phyloP scores from a whole-genome alignment of 2,888 invertebrate species.

The Carpatolechia fugitivella region DNA sequence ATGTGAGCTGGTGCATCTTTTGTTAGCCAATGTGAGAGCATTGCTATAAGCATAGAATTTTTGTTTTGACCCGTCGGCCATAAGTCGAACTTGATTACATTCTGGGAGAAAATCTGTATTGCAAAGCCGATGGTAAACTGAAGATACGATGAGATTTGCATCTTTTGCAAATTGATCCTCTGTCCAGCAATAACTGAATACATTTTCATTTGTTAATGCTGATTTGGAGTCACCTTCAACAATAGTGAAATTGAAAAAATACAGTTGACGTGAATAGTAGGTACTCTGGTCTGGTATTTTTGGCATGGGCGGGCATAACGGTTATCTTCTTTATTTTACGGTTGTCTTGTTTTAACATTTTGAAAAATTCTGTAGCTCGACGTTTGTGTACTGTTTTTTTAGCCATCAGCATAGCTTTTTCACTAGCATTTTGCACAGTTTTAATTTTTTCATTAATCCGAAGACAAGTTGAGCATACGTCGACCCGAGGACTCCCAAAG shows the following conservation, averaged over 20 bases:
- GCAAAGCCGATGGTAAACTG: conserved; percentile 28
- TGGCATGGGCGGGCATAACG: too few relatives aligned
- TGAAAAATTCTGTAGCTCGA: too few relatives aligned
- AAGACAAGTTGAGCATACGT: too few relatives aligned
- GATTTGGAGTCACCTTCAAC: conserved; percentile 24
- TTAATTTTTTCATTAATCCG: too few relatives aligned
- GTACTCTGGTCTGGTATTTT: conserved; percentile 33
- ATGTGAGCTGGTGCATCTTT: conserved; percentile 7
- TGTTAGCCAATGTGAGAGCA: conserved; percentile 22
- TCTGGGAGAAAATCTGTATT: neutral
- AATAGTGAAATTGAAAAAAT: conserved; percentile 34
- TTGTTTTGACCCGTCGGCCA: conserved; percentile 44
- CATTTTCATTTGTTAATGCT: conserved; percentile 21
- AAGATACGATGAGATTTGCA: conserved; percentile 37
- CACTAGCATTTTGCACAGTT: too few relatives aligned
- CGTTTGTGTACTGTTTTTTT: too few relatives aligned
- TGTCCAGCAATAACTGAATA: conserved; percentile 33
- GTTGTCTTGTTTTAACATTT: too few relatives aligned
- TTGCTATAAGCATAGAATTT: conserved; percentile 28
- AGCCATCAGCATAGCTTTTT: too few relatives aligned
- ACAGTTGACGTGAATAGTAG: conserved; percentile 36
- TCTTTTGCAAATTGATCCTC: conserved; percentile 35
- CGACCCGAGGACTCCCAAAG: too few relatives aligned
- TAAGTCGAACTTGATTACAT: conserved; percentile 20
- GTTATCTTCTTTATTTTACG: too few relatives aligned